Percentiles rank a stretch among this genome's conserved stretches.
These are phyloP conservation scores for Lophius piscatorius DNA, from an alignment of 2,113 vertebrate species.

Conservation along the genomic window DNA sequence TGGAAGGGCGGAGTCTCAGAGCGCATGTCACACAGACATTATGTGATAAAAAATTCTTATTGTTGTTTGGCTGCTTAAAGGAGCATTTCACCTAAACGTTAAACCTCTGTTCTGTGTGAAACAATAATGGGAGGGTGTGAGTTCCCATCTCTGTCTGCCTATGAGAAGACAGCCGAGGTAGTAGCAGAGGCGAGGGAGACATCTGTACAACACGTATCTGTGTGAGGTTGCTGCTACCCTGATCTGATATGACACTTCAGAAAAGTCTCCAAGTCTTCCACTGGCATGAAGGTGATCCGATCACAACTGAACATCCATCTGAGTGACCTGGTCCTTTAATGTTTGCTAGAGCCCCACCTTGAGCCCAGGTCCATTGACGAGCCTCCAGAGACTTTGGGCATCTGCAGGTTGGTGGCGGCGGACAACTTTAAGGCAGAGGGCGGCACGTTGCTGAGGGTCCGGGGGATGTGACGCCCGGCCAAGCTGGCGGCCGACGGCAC, in stretches of 20 bases:
- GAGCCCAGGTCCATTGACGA: slow-evolving; percentile 90
- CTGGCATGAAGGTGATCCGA: too few species aligned
- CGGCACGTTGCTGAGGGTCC: slow-evolving; percentile 93
- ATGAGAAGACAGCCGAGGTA: too few species aligned
- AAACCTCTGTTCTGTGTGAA: too few species aligned
- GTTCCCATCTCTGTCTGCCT: too few species aligned
- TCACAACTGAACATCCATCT: neutral
- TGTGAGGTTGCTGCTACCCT: neutral
- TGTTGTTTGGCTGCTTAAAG: too few species aligned
- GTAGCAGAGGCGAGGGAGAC: too few species aligned
- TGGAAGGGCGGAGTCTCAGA: too few species aligned
- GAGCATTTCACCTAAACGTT: too few species aligned
- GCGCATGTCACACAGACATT: too few species aligned
- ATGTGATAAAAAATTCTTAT: too few species aligned
- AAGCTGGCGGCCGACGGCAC: slow-evolving; percentile 88
- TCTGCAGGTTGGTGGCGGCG: slow-evolving; percentile 90
- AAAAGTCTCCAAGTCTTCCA: neutral
- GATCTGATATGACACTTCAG: neutral
- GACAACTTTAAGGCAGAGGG: slow-evolving; percentile 99
- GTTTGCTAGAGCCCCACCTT: slow-evolving; percentile 90
- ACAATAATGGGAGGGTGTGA: too few species aligned
- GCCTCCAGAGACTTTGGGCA: slow-evolving; percentile 92
- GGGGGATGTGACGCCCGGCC: slow-evolving; percentile 93
- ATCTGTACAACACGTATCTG: too few species aligned
- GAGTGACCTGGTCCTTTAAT: neutral